phyloP scores from a whole-genome alignment of 2,113 vertebrate genomes.

The Actinemys pallida region DNA sequence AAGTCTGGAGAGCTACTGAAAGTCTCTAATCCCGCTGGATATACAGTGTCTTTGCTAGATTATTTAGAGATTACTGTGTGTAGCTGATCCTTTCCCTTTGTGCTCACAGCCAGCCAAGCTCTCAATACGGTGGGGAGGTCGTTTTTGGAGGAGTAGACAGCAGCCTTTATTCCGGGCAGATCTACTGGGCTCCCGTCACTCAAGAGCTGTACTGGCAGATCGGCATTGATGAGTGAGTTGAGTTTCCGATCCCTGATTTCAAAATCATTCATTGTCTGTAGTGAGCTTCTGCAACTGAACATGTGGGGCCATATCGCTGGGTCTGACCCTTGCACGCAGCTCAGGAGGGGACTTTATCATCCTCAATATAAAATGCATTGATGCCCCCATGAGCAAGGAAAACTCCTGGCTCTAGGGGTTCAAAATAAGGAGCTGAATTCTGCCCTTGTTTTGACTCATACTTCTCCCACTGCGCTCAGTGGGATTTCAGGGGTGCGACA shows the following conservation, averaged over 20 bases:
- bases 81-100: background rate
- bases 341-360: background rate
- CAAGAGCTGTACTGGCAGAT: constrained; percentile 66
- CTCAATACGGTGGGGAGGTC: constrained; percentile 52
- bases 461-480: background rate
- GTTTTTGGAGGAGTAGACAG: constrained; percentile 54
- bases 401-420: background rate
- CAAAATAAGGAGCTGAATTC: background rate
- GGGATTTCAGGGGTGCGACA: background rate
- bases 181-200: constrained; percentile 61
- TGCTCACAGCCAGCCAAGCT: constrained; percentile 10
- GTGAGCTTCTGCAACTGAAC: background rate
- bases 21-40: background rate
- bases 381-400: background rate
- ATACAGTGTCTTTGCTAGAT: background rate
- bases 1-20: background rate
- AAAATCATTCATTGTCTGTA: background rate
- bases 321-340: background rate
- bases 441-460: background rate
- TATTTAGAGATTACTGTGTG: background rate
- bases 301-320: background rate
- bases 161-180: constrained; percentile 50
- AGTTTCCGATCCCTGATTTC: background rate
- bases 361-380: background rate
- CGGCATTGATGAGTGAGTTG: constrained; percentile 59